Evolutionary conservation across 2,113 vertebrate species (phyloP).

Genomic region (Triplophysa rosa): DNA sequence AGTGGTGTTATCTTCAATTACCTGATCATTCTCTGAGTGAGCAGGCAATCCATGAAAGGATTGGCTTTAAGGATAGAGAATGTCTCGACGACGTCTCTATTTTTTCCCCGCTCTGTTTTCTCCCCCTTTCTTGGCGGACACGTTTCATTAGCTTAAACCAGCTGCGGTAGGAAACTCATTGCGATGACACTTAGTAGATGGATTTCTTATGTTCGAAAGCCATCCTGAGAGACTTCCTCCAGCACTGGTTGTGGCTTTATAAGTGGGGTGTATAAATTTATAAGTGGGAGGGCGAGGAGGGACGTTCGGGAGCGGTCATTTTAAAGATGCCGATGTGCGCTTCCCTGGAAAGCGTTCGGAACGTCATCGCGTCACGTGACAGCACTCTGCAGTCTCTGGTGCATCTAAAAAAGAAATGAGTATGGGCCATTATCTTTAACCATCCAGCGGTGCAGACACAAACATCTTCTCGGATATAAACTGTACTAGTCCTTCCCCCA

Average conservation of each 20-base stretch:
- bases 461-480: constrained; percentile 48
- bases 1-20: constrained; percentile 58
- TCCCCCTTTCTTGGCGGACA: constrained; percentile 50
- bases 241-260: constrained; percentile 53
- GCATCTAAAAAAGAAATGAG: constrained; percentile 47
- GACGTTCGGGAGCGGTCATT: neutral
- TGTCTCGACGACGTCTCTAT: constrained; percentile 45
- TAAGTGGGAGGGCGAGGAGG: neutral
- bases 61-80: constrained; percentile 57
- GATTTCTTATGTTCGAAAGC: constrained; percentile 59
- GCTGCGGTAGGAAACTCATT: constrained; percentile 22
- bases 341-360: neutral
- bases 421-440: constrained; percentile 65
- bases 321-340: neutral
- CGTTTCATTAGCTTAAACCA: constrained; percentile 60
- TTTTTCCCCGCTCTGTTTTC: constrained; percentile 11
- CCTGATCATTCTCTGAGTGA: constrained; percentile 57
- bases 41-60: constrained; percentile 68
- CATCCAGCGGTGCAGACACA: constrained; percentile 67
- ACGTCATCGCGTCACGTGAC: neutral
- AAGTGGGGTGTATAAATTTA: constrained; percentile 44
- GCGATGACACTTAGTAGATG: constrained; percentile 50
- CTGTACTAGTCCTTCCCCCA: constrained; percentile 41
- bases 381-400: constrained; percentile 26
- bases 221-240: constrained; percentile 55